Base-by-base conservation (phyloP, 1,140 invertebrate species). In the Drosophila aff. region DNA sequence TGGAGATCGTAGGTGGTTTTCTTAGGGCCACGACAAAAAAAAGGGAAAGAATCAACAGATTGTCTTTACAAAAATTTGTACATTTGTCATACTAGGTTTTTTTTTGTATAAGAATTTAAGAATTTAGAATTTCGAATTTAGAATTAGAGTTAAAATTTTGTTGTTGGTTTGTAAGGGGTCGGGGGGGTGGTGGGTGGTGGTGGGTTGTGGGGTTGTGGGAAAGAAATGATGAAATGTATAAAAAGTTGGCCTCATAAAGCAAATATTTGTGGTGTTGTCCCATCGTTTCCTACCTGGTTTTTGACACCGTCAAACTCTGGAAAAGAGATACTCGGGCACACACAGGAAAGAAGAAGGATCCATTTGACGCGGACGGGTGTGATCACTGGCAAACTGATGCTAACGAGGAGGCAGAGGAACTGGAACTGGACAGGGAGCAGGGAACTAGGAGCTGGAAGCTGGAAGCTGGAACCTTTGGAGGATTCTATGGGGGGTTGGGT, bases 171-270 rank as follows among this genome's bases (percentile, higher is more conserved):
- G 21, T 47, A 23, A 23, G 23, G 23, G 23, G 23, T 23, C 23
- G 23, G 23, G 46, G 23, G 11, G n/a, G n/a, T n/a, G n/a, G n/a
- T n/a, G n/a, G n/a, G n/a, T n/a, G n/a, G 40, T 11, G 5, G 21
- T 26, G 0, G 46, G 13, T 26, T 3, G 8, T 3, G 1, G 43
- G 18, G 9, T 1, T 18, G 8, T 10, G 6, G 16, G 9, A 52
- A 49, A 26, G 16, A 52, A 49, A 26, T 49, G 26, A 52, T 52
- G 28, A 52, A 52, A 21, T 52, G 50, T 52, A 52, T 52, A 52
- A 52, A 52, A 52, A 52, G 28, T 52, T 52, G 50, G 50, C 50
- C 50, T 52, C 50, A 52, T 52, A 52, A 18, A 52, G 50, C 50
- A 49, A 49, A 49, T 49, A 52, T 18, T 52, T 33, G 23, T 33